A percentile compares a stretch with the other conserved stretches of the same genome.
phyloP scores from a whole-genome alignment of 2,113 vertebrate genomes.

The Triplophysa dalaica region DNA sequence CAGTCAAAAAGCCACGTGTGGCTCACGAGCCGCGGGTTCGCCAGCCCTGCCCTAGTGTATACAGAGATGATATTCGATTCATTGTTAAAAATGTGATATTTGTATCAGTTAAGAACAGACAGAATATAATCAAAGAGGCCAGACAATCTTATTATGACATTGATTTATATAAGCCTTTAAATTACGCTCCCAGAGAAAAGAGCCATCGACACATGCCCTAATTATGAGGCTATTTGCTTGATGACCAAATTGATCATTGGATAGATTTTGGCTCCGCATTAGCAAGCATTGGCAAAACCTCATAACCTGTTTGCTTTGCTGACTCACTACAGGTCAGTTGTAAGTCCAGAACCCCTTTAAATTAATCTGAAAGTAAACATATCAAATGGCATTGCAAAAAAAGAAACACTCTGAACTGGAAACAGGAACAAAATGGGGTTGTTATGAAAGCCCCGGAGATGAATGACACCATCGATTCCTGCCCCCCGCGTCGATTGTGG shows the following conservation, averaged over 20 bases:
- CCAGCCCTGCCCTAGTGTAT: too few species aligned
- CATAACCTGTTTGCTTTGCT: constrained; percentile 44
- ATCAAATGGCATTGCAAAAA: constrained; percentile 53
- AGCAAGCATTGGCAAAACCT: constrained; percentile 29
- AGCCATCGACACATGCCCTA: constrained; percentile 7
- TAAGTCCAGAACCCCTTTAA: constrained; percentile 26
- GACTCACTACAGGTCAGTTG: constrained; percentile 36
- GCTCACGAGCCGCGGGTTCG: too few species aligned
- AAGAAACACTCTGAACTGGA: constrained; percentile 44
- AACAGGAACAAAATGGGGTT: constrained; percentile 53
- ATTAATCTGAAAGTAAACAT: constrained; percentile 37
- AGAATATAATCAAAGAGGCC: not conserved
- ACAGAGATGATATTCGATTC: not conserved
- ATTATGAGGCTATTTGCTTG: constrained; percentile 37
- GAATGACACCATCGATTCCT: constrained; percentile 70
- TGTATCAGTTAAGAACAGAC: not conserved
- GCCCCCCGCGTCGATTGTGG: constrained; percentile 59
- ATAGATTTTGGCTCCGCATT: constrained; percentile 45
- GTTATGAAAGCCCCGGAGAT: constrained; percentile 62
- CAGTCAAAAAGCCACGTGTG: too few species aligned
- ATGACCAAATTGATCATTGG: constrained; percentile 40
- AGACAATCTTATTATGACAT: constrained; percentile 35
- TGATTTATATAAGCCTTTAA: constrained; percentile 43
- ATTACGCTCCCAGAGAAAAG: constrained; percentile 14
- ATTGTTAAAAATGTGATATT: not conserved